A percentile compares a stretch with the other conserved stretches of the same genome.
These are phyloP conservation scores for Odocoileus hemionus DNA, from an alignment of 2,113 vertebrate species.

Conservation along the genomic window DNA sequence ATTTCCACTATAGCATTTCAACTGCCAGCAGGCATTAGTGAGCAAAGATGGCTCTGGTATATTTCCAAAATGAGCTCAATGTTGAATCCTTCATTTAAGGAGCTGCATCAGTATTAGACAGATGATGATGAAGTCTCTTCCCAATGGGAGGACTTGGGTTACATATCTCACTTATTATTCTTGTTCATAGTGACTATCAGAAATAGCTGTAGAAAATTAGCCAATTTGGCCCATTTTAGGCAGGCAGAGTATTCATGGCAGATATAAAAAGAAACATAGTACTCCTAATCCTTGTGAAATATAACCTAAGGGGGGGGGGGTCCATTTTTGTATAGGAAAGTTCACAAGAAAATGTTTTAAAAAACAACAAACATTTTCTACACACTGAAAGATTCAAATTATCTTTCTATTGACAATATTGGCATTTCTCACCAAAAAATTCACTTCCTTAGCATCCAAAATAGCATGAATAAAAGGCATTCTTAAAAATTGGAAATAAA, in stretches of 20 bases:
- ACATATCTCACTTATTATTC: conserved; percentile 13
- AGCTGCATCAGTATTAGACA: conserved; percentile 27
- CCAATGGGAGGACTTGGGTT: not conserved
- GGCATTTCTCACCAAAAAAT: conserved; percentile 49
- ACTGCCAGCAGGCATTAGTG: not conserved
- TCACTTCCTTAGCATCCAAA: conserved; percentile 36
- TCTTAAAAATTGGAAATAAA: not conserved
- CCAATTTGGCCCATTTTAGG: not conserved
- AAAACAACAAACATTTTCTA: conserved; percentile 24
- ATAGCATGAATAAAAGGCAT: not conserved
- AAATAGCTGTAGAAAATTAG: not conserved
- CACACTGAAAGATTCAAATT: conserved; percentile 47
- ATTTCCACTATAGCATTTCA: not conserved
- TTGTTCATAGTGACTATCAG: not conserved
- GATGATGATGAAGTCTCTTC: not conserved
- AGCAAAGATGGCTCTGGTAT: conserved; percentile 25
- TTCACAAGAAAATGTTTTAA: conserved; percentile 31
- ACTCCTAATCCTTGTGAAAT: conserved; percentile 38
- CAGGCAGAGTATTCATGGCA: not conserved
- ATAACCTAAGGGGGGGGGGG: not conserved
- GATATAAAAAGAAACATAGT: not conserved
- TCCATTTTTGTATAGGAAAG: conserved; percentile 35
- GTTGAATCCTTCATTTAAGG: conserved; percentile 13
- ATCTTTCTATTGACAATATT: conserved; percentile 58
- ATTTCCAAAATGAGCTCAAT: not conserved